A percentile compares a stretch with the other conserved stretches of the same genome.
Conservation (phyloP, 2,797 vertebrate species). For the Nyctibius grandis region DNA sequence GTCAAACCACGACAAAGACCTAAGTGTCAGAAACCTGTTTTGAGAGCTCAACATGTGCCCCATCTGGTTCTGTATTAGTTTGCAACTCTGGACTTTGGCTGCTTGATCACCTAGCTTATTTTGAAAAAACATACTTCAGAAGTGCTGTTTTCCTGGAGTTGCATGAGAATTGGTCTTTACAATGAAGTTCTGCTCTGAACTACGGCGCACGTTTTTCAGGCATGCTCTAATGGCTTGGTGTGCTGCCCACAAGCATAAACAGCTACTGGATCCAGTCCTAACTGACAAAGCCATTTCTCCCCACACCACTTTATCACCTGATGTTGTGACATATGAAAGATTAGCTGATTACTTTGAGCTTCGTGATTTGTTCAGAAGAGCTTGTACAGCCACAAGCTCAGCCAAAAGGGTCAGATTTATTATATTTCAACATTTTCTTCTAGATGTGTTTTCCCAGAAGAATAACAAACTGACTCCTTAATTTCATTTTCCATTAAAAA, state of each 20-base stretch:
- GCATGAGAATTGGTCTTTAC: not conserved
- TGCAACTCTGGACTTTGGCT: not conserved
- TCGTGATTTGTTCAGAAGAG: not conserved
- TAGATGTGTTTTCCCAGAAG: not conserved
- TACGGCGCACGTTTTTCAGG: not conserved
- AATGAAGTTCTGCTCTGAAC: not conserved
- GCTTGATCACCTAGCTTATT: not conserved
- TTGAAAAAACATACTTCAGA: not conserved
- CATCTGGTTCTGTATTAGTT: not conserved
- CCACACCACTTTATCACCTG: not conserved
- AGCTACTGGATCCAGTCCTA: not conserved
- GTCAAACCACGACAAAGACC: too few species aligned
- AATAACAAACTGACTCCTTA: not conserved
- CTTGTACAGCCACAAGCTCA: not conserved
- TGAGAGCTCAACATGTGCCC: not conserved
- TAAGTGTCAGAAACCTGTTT: not conserved
- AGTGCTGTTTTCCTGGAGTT: not conserved
- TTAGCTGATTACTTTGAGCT: not conserved
- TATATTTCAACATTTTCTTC: not conserved
- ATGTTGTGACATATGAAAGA: not conserved
- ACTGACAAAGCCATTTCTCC: not conserved
- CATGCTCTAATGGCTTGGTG: not conserved
- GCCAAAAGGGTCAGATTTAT: not conserved
- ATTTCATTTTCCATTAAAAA: not conserved
- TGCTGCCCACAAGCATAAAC: not conserved